Evolutionary conservation across 2,888 invertebrate species (phyloP).

Genomic region (Coelogynopora nodosa): DNA sequence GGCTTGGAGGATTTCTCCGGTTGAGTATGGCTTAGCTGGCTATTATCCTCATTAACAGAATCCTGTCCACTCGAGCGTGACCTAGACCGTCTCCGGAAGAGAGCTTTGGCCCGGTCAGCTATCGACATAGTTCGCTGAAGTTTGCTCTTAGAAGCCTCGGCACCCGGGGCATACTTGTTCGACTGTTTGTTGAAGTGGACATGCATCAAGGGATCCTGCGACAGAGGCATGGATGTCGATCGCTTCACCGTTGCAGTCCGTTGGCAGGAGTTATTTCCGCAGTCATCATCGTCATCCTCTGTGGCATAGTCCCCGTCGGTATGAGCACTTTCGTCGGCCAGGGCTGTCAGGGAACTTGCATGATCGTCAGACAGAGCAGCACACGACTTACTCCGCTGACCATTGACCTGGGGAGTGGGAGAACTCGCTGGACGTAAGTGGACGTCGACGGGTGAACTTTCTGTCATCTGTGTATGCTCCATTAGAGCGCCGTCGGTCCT

Average conservation of each 20-base stretch:
- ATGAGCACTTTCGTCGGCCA: background rate
- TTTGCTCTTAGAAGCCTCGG: background rate
- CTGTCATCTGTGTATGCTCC: background rate
- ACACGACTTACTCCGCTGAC: background rate
- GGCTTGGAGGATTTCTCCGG: background rate
- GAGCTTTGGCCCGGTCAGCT: background rate
- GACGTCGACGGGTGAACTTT: background rate
- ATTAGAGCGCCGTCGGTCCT: background rate
- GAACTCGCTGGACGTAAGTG: background rate
- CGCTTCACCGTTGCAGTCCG: constrained; percentile 22
- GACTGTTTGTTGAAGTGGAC: background rate
- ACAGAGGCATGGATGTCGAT: constrained; percentile 9
- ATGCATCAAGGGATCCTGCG: background rate
- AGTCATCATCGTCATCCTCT: background rate
- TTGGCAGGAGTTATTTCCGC: background rate
- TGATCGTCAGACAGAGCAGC: background rate
- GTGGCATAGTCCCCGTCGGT: background rate
- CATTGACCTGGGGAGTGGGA: background rate
- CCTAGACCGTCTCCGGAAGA: background rate
- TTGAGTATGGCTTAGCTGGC: too few species aligned
- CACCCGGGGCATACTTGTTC: background rate
- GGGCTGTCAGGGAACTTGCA: background rate
- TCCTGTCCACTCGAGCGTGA: background rate
- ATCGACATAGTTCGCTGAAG: background rate
- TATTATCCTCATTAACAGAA: background rate